Percentiles rank a stretch among this genome's conserved stretches.
Evolutionary conservation across 2,888 invertebrate genomes (phyloP).

Genomic region (Sialis fuliginosa): DNA sequence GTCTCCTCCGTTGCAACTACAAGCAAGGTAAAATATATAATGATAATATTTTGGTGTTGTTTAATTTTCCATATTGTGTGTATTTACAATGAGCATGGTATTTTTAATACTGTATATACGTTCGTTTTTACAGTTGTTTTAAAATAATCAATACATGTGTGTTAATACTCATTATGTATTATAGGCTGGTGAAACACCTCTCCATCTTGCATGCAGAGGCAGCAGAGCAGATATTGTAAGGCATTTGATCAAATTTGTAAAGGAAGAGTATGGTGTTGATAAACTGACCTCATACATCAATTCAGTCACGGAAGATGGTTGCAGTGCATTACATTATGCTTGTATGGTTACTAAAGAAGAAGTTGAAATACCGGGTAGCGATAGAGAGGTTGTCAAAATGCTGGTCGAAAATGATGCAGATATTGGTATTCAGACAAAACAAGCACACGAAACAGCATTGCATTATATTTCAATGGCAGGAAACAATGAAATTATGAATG

Average conservation of each 20-base stretch:
- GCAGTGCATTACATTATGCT: slow-evolving; percentile 83
- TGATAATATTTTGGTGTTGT: too few species aligned
- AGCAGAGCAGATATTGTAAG: slow-evolving; percentile 73
- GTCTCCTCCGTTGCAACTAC: too few species aligned
- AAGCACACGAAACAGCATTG: slow-evolving; percentile 83
- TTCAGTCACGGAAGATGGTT: slow-evolving; percentile 74
- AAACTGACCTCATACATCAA: slow-evolving; percentile 76
- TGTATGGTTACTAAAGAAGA: slow-evolving; percentile 76
- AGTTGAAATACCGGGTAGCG: slow-evolving; percentile 50
- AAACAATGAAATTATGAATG: slow-evolving; percentile 84
- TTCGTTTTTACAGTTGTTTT: too few species aligned
- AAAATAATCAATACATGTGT: too few species aligned
- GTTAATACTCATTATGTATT: slow-evolving; percentile 6
- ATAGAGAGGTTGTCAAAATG: slow-evolving; percentile 76
- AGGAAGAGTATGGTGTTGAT: slow-evolving; percentile 53
- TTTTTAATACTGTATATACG: too few species aligned
- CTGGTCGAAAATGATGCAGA: slow-evolving; percentile 86
- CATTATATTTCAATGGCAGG: slow-evolving; percentile 92
- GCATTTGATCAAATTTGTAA: slow-evolving; percentile 70
- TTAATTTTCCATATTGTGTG: too few species aligned
- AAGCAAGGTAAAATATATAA: too few species aligned
- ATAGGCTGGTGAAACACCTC: slow-evolving; percentile 84
- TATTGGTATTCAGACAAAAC: slow-evolving; percentile 65
- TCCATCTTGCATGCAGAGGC: slow-evolving; percentile 83
- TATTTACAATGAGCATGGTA: too few species aligned